Conservation (phyloP, 2,888 invertebrate species). For the Ecliptopera silaceata region DNA sequence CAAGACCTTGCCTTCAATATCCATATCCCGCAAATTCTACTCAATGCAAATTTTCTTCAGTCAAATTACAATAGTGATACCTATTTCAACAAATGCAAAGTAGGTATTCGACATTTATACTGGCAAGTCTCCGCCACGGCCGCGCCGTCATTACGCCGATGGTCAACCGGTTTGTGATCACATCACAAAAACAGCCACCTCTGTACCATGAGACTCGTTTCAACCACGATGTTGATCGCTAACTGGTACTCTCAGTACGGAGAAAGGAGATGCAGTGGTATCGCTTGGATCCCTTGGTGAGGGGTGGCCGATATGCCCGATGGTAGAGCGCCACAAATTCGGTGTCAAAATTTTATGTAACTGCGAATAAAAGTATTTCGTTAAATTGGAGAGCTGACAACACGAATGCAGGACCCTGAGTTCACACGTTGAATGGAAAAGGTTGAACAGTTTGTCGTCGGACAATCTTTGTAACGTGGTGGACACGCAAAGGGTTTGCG, state of each 20-base stretch:
- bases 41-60: constrained; percentile 37
- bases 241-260: constrained; percentile 9
- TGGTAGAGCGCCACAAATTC: constrained; percentile 68
- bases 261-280: constrained; percentile 21
- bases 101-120: constrained; percentile 68
- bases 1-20: constrained; percentile 26
- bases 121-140: constrained; percentile 52
- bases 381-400: constrained; percentile 14
- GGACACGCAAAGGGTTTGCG: neutral
- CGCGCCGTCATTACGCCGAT: constrained; percentile 68
- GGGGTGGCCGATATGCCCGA: constrained; percentile 62
- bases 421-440: neutral
- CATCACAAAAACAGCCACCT: constrained; percentile 79
- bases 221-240: constrained; percentile 12
- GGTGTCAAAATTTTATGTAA: constrained; percentile 71
- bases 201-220: constrained; percentile 54
- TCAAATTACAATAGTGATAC: constrained; percentile 38
- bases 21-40: constrained; percentile 34
- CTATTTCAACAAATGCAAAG: constrained; percentile 67
- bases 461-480: neutral
- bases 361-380: constrained; percentile 52
- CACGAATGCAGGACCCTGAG: neutral
- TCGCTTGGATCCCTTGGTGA: constrained; percentile 52
- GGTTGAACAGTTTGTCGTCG: neutral
- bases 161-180: constrained; percentile 80